These are phyloP conservation scores for Boloria euphrosyne DNA, from an alignment of 2,888 invertebrate genomes.

Conservation along the genomic window DNA sequence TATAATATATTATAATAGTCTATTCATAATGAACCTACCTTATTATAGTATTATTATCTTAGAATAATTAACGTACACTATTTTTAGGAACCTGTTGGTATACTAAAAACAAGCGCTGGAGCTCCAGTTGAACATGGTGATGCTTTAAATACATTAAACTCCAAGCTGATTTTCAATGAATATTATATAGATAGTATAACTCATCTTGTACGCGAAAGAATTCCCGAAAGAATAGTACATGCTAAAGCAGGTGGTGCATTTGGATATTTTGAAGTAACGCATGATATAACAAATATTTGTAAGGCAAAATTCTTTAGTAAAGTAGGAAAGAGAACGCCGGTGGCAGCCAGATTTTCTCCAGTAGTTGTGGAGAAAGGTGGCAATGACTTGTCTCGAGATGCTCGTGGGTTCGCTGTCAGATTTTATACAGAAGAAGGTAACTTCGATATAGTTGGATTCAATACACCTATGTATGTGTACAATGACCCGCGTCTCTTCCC, in stretches of 20 bases:
- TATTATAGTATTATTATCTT: too few species aligned
- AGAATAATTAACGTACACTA: too few species aligned
- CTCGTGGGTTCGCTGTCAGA: conserved; percentile 94
- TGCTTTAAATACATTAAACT: conserved; percentile 89
- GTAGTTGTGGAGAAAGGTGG: conserved; percentile 92
- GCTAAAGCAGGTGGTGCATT: conserved; percentile 96
- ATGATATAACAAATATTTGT: conserved; percentile 88
- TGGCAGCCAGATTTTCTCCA: conserved; percentile 89
- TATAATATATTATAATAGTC: too few species aligned
- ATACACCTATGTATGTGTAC: conserved; percentile 94
- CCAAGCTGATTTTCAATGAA: conserved; percentile 89
- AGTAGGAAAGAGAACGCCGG: conserved; percentile 88
- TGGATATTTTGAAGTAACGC: conserved; percentile 92
- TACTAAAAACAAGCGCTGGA: conserved; percentile 89
- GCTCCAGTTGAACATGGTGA: conserved; percentile 88
- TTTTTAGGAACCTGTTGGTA: conserved; percentile 73
- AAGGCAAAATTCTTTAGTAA: conserved; percentile 88
- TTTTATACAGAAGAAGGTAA: conserved; percentile 95
- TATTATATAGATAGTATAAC: conserved; percentile 88
- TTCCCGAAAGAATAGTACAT: conserved; percentile 95
- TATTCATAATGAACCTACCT: too few species aligned
- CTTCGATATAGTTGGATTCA: conserved; percentile 95
- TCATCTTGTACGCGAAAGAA: conserved; percentile 92
- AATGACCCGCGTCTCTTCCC: conserved; percentile 94
- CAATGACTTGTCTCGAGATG: conserved; percentile 92